Conservation (phyloP, 2,888 invertebrate genomes). For the Xanthorhoe spadicearia region DNA sequence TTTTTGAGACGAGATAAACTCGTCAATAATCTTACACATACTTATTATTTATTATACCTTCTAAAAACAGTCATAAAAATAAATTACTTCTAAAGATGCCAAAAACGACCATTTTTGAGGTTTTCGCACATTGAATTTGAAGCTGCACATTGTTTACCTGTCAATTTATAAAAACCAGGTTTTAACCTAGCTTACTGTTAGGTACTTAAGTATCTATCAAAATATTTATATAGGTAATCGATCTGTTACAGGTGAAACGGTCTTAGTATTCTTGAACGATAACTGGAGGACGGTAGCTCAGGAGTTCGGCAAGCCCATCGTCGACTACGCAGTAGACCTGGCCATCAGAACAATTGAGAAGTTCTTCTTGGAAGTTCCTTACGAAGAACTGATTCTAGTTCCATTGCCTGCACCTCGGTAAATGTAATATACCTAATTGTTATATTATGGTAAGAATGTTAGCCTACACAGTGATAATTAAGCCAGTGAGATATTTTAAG, state of each 20-base stretch:
- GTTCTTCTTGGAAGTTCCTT: slow-evolving; percentile 72
- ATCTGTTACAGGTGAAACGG: slow-evolving; percentile 64
- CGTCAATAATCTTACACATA: no score
- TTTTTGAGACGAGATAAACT: no score
- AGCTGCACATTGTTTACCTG: no score
- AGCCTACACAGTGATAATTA: slow-evolving; percentile 26
- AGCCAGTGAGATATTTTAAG: slow-evolving; percentile 39
- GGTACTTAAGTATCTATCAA: not conserved
- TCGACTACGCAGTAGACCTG: slow-evolving; percentile 75
- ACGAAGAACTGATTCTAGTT: slow-evolving; percentile 69
- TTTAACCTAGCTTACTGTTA: not conserved
- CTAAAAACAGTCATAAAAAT: no score
- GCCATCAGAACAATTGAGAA: slow-evolving; percentile 70
- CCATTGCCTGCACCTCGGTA: slow-evolving; percentile 58
- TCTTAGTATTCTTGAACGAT: slow-evolving; percentile 70
- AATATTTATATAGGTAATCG: not conserved
- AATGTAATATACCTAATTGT: slow-evolving; percentile 8
- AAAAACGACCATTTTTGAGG: no score
- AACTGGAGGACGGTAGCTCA: slow-evolving; percentile 74
- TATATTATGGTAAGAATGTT: not conserved
- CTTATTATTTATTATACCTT: no score
- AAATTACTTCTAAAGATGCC: no score
- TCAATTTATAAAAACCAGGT: no score
- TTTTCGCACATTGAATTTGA: no score
- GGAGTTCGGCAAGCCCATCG: slow-evolving; percentile 77